Evolutionary conservation across 2,113 vertebrate species (phyloP).

Genomic region (Scortum barcoo): DNA sequence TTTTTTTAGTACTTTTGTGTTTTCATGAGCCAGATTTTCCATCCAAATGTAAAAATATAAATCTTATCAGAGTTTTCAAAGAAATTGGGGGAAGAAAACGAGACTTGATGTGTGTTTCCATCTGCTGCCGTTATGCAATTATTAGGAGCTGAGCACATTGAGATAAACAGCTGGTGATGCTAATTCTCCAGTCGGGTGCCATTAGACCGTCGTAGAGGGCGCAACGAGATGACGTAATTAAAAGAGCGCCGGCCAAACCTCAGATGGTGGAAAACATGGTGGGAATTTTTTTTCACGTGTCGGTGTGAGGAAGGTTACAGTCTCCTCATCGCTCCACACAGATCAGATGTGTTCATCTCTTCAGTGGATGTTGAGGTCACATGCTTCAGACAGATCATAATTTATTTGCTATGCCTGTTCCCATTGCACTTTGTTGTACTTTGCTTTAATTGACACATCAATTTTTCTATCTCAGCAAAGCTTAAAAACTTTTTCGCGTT

Average conservation of each 20-base stretch:
- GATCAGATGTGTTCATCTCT: neutral
- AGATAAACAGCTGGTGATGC: neutral
- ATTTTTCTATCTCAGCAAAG: neutral
- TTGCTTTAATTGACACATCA: neutral
- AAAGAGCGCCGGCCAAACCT: neutral
- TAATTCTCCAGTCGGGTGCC: neutral
- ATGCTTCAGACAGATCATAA: neutral
- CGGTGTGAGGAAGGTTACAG: neutral
- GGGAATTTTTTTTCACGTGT: neutral
- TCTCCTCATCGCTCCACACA: neutral
- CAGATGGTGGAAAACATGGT: neutral
- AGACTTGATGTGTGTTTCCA: neutral
- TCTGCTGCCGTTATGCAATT: too few relatives aligned
- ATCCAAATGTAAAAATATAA: neutral
- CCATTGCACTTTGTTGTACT: neutral
- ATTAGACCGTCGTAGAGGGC: constrained; percentile 1
- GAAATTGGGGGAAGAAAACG: neutral
- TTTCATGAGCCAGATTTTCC: neutral
- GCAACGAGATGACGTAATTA: neutral
- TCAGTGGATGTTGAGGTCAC: neutral
- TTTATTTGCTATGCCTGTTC: neutral
- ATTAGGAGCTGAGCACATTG: neutral
- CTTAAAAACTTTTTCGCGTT: neutral
- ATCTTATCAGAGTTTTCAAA: neutral
- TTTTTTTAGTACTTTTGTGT: neutral